These are phyloP conservation scores for Drosophila atroscutellata DNA, from an alignment of 2,888 invertebrate genomes.

Conservation along the genomic window DNA sequence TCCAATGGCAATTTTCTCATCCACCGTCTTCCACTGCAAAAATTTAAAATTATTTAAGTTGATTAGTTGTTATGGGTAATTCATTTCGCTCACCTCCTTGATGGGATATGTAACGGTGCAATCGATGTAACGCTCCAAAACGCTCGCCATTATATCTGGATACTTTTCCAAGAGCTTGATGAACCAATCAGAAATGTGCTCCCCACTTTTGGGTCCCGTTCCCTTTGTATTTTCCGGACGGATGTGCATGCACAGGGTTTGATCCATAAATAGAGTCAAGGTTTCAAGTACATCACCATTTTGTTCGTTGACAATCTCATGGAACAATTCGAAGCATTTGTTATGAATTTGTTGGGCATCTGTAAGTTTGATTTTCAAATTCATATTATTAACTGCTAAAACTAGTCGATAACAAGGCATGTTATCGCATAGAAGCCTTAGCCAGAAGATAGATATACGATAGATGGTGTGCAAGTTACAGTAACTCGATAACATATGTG, in stretches of 20 bases:
- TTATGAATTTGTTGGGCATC: constrained; percentile 80
- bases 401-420: constrained; percentile 13
- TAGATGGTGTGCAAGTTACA: not conserved
- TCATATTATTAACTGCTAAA: not conserved
- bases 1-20: constrained; percentile 80
- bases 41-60: not conserved
- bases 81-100: constrained; percentile 58
- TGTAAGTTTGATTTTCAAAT: constrained; percentile 36
- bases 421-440: constrained; percentile 1
- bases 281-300: constrained; percentile 84
- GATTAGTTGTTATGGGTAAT: not conserved
- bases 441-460: not conserved
- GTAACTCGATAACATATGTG: not conserved
- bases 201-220: constrained; percentile 62
- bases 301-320: constrained; percentile 82
- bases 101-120: constrained; percentile 82
- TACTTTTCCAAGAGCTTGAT: constrained; percentile 81
- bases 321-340: constrained; percentile 83
- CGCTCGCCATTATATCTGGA: constrained; percentile 77
- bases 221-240: constrained; percentile 69
- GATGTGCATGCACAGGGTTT: constrained; percentile 81
- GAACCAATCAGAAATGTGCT: constrained; percentile 84
- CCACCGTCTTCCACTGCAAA: constrained; percentile 78
- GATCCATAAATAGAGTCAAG: constrained; percentile 81
- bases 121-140: constrained; percentile 81